Percentiles rank a stretch among this genome's conserved stretches.
Evolutionary conservation across 2,888 invertebrate species (phyloP).

Genomic region (Macaria notata): DNA sequence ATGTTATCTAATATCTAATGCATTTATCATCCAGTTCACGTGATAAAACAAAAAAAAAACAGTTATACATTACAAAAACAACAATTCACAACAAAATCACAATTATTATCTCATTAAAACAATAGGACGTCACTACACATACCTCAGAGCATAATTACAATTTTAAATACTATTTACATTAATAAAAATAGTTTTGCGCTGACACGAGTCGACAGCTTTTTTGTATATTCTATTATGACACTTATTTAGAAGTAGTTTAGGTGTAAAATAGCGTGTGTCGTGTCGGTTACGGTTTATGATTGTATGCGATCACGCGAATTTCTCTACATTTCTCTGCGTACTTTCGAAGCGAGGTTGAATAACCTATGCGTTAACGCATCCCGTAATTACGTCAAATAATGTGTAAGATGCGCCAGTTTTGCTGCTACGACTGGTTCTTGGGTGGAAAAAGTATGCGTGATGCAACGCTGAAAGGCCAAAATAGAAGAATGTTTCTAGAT

Average conservation of each 20-base stretch:
- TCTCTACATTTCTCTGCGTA: slow-evolving; percentile 71
- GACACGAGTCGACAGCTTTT: not conserved
- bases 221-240: slow-evolving; percentile 18
- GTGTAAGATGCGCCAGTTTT: slow-evolving; percentile 27
- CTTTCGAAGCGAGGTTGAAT: slow-evolving; percentile 73
- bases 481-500: too few relatives aligned
- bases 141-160: slow-evolving; percentile 8
- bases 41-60: not conserved
- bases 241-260: slow-evolving; percentile 21
- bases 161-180: slow-evolving; percentile 20
- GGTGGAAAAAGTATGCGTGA: too few relatives aligned
- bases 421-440: slow-evolving; percentile 3
- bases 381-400: slow-evolving; percentile 53
- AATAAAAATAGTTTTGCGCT: slow-evolving; percentile 22
- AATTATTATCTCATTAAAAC: not conserved
- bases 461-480: too few relatives aligned
- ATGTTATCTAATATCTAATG: too few relatives aligned
- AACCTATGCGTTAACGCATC: slow-evolving; percentile 57
- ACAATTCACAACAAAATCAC: not conserved
- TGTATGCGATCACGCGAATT: slow-evolving; percentile 62
- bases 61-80: too few relatives aligned
- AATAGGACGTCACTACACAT: not conserved
- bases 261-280: slow-evolving; percentile 27
- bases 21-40: too few relatives aligned
- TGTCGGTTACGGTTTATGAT: slow-evolving; percentile 50